Evolutionary conservation across 1,140 invertebrate species (phyloP), one percentile per base, ranked within the genome.

Genomic region (Drosophila ananassae): DNA sequence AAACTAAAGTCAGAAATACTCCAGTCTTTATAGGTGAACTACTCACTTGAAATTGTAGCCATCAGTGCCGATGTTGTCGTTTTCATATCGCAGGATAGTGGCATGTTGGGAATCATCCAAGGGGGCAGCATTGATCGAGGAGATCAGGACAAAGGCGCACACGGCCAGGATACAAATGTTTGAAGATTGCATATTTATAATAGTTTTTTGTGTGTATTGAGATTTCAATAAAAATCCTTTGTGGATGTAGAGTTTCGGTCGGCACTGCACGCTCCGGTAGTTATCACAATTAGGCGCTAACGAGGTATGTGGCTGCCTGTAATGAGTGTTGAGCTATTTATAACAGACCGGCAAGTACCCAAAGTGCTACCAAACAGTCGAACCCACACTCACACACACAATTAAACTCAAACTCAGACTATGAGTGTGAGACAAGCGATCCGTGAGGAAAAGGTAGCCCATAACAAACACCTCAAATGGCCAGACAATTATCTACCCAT

Each of bases 11-110:
- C 17, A 17, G 17, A 17, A 17, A 17, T 17, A 17, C 17, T 17
- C 0, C 0, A 17, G 1, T 17, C 17, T 17, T 17, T 17, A 17
- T 17, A 17, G 17, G 17, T 17, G 6, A 28, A 28, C 5, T 37
- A 75, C 93, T 93, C 90, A 94, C 93, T 22, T 71, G 60, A 90
- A 93, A 22, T 62, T 81, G 83, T 91, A 94, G 53, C 92, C 91
- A 22, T 92, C 93, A 2, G 92, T 66, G 25, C 93, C 93, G 63
- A 93, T 93, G 56, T 91, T 91, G 3, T 93, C 92, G 12, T 83
- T 85, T 30, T 92, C 92, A 53, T 92, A 92, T 1, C 80, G 74
- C 59, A 93, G 32, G 67, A 93, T 89, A 7, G 85, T 73, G 1
- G 93, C 93, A 1, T 91, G 64, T 6, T 71, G 44, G 6, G 85